phyloP scores from a whole-genome alignment of 2,113 vertebrate species.

The Addax nasomaculatus region DNA sequence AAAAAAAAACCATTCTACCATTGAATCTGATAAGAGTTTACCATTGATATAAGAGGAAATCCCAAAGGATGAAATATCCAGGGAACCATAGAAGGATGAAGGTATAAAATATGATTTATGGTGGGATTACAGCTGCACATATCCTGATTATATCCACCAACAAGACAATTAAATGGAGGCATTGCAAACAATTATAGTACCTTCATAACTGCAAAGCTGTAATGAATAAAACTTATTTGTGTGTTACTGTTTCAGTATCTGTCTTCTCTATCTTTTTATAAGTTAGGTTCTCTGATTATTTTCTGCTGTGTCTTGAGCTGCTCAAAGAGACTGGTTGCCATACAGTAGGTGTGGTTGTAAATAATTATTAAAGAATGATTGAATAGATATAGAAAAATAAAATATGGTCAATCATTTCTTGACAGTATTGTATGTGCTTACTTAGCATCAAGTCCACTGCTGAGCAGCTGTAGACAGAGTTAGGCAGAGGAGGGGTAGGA shows the following conservation, averaged over 20 bases:
- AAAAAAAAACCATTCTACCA: neutral
- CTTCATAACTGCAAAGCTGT: neutral
- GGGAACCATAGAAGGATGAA: neutral
- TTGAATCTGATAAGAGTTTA: neutral
- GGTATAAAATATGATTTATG: neutral
- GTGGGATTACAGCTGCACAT: neutral
- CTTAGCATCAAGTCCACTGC: neutral
- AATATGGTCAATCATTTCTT: neutral
- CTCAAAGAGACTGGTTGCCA: neutral
- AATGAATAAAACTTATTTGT: neutral
- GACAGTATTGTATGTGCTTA: neutral
- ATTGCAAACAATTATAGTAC: neutral
- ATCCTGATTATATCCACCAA: neutral
- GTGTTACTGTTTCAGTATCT: neutral
- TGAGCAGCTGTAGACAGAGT: neutral
- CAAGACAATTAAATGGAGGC: neutral
- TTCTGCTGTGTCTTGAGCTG: neutral
- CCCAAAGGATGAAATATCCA: neutral
- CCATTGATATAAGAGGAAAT: neutral
- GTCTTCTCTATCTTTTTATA: neutral
- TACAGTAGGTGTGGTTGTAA: neutral
- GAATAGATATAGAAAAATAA: neutral
- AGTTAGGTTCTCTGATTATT: neutral
- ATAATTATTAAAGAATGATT: neutral
- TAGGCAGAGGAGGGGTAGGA: neutral